Base-by-base conservation (phyloP, 2,113 vertebrate genomes). In the Pedionomus torquatus region DNA sequence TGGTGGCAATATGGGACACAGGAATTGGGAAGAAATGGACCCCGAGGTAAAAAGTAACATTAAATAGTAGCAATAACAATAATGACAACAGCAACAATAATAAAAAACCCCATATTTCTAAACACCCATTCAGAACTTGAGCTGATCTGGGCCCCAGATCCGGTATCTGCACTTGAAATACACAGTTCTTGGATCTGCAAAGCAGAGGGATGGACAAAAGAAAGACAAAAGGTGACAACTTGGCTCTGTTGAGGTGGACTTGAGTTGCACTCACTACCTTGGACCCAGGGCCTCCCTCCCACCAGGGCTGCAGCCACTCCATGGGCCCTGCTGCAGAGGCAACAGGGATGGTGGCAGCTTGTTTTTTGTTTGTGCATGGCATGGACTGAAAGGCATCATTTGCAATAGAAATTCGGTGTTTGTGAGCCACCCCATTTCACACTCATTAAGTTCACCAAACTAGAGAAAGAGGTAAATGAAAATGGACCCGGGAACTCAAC, bases 1-100 rank as follows among this genome's bases (percentile, higher is more conserved):
- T 91, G 83, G 90, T 61, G 83, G 93, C 68, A 88, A 82, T 26
- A 78, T 0, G 1, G 89, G 92, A 80, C 0, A 0, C 21, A 44
- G 85, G 87, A 52, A 77, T 13, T 44, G 69, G 91, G 91, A 66
- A 88, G 54, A 95, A 89, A 87, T 43, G 87, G 95, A 95, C 74
- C 91, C 81, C 83, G 63, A 95, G 96, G 91, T 54, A 10, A 95
- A 95, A 93, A 87, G 93, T 74, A 93, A 95, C 68, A 91, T 97
- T 96, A 97, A 97, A 97, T 95, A 97, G 81, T 83, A 96, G 87
- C 78, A 89, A 87, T 87, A 96, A 95, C 19, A 69, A 64, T 43
- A 21, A 65, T 17, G 85, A 90, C 0, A 61, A 94, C 1, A 85
- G 90, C 0, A 86, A 94, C 0, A 87, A 88, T 1, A 64, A 86